Conservation (phyloP, 1,140 invertebrate species). For the Helicoverpa armigera region DNA sequence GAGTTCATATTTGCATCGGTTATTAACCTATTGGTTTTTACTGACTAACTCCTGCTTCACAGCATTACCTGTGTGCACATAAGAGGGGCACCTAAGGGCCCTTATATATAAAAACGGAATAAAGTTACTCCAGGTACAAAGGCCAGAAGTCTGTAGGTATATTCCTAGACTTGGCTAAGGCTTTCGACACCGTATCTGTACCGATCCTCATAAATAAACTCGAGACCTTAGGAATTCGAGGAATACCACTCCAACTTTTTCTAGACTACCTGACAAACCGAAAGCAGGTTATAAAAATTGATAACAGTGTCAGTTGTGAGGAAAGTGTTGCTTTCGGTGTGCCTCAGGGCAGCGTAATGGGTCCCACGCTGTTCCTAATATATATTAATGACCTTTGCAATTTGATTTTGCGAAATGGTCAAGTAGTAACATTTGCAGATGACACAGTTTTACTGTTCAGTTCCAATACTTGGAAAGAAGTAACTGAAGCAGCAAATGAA, state of each 20-base stretch:
- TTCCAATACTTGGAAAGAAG: not conserved
- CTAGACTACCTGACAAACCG: not conserved
- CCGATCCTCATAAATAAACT: not conserved
- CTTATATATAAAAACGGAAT: no score
- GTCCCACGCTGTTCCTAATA: not conserved
- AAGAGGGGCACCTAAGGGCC: no score
- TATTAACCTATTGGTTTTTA: constrained; percentile 11
- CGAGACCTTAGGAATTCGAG: not conserved
- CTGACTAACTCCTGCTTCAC: not conserved
- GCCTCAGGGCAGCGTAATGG: not conserved
- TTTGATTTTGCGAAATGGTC: not conserved
- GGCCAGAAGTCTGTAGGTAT: not conserved
- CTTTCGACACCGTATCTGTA: no score
- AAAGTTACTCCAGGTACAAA: not conserved
- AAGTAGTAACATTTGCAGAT: not conserved
- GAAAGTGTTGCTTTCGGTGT: not conserved
- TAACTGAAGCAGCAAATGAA: not conserved
- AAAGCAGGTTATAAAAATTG: not conserved
- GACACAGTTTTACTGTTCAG: not conserved
- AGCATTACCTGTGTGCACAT: not conserved
- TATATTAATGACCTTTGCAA: not conserved
- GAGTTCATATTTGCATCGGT: constrained; percentile 17
- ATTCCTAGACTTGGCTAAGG: not conserved
- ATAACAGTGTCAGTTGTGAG: not conserved
- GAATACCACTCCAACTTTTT: not conserved